Base-by-base conservation (phyloP, 2,888 invertebrate species). In the Halictus quadricinctus region DNA sequence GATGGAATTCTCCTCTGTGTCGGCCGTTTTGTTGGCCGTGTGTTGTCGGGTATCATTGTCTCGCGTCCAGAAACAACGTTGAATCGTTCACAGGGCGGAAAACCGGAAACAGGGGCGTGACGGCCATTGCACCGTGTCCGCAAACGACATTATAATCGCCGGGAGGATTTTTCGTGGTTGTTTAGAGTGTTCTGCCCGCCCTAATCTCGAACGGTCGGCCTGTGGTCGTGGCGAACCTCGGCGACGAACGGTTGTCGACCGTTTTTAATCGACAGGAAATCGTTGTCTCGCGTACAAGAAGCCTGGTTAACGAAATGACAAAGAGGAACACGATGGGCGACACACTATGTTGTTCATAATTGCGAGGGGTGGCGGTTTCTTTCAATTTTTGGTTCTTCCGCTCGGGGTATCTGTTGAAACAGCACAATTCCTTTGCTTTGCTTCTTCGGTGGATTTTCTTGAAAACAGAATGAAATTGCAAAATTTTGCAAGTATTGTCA, bases 101-200 rank as follows among this genome's bases (percentile, higher is more conserved):
- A 87, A 79, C 85, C 81, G 88, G 87, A 87, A 89, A 79, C 75
- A 76, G 86, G 86, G 89, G 89, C 89, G 89, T 89, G 85, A 86
- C 87, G 76, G 79, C 21, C 78, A 74, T 80, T 80, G 82, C 79
- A 78, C 72, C 79, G 85, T 84, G 83, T 85, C 79, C 79, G 41
- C 84, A 90, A 89, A 89, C 81, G 90, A 89, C 84, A 83, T 89
- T 89, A 89, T 89, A 89, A 89, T 89, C 83, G 85, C 72, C 80
- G 66, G 69, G 83, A 84, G 82, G 85, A 87, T 81, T 86, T 89
- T 89, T 89, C 81, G 74, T 70, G 69, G 72, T 81, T 76, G 70
- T 75, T 72, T 83, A 80, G 84, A 54, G 15, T 10, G 77, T 76
- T 46, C 66, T 36, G 25, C 15, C 41, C 58, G 54, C 21, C 46